phyloP scores from a whole-genome alignment of 2,113 vertebrate species.

The Zosterops pallidus region DNA sequence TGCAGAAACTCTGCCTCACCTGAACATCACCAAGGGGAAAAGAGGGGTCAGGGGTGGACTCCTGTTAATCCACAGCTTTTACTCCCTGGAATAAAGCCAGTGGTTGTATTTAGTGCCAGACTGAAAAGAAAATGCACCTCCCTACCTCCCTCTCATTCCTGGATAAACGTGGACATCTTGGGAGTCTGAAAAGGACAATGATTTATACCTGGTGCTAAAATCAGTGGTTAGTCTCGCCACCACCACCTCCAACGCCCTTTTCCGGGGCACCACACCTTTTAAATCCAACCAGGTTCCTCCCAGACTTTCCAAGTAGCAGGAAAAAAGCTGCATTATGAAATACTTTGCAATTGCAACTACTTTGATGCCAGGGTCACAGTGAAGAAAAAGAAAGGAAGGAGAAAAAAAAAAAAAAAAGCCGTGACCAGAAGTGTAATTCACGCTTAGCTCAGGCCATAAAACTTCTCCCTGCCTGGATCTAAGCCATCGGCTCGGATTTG shows the following conservation, averaged over 20 bases:
- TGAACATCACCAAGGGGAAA: neutral
- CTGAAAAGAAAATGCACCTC: neutral
- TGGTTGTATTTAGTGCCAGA: neutral
- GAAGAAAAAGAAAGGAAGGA: neutral
- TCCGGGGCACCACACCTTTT: neutral
- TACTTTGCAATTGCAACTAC: neutral
- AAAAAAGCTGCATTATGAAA: neutral
- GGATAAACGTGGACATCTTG: neutral
- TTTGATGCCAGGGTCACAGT: neutral
- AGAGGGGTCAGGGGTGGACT: neutral
- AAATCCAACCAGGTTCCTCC: neutral
- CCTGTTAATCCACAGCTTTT: neutral
- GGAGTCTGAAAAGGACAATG: neutral
- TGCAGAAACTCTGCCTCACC: neutral
- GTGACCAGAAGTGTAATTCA: constrained; percentile 32
- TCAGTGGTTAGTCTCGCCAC: neutral
- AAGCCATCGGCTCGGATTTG: constrained; percentile 34
- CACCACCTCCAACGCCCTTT: neutral
- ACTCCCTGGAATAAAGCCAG: neutral
- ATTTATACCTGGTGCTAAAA: neutral
- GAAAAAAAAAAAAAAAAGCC: too few relatives aligned
- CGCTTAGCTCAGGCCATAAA: constrained; percentile 58
- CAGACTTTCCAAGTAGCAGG: neutral
- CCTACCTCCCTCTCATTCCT: neutral
- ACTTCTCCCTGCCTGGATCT: constrained; percentile 39